These are phyloP conservation scores for Stenolophus ochropezus DNA, from an alignment of 2,888 invertebrate genomes.

Conservation along the genomic window DNA sequence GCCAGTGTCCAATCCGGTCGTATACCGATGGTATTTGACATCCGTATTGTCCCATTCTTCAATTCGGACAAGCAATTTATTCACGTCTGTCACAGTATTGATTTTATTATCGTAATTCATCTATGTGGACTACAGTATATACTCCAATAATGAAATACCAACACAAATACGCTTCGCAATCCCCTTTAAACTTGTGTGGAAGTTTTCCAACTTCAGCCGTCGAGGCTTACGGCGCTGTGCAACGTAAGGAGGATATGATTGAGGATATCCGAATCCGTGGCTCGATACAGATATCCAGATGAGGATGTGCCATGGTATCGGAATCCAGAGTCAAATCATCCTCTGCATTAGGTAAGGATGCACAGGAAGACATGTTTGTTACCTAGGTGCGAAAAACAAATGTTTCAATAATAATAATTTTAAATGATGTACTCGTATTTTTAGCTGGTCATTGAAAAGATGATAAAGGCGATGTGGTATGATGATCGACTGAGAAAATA, in stretches of 20 bases:
- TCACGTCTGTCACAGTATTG: slow-evolving; percentile 38
- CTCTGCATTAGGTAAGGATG: too few relatives aligned
- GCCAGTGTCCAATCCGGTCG: too few relatives aligned
- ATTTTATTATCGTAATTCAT: slow-evolving; percentile 36
- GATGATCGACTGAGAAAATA: too few relatives aligned
- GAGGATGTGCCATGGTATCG: neutral
- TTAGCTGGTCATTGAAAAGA: too few relatives aligned
- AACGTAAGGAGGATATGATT: slow-evolving; percentile 28
- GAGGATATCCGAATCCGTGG: slow-evolving; percentile 21
- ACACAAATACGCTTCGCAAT: slow-evolving; percentile 4
- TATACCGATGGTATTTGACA: neutral
- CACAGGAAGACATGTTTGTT: too few relatives aligned
- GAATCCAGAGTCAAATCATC: too few relatives aligned
- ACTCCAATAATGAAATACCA: slow-evolving; percentile 15
- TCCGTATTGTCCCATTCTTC: neutral
- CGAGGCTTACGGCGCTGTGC: neutral
- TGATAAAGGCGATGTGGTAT: too few relatives aligned
- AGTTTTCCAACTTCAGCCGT: slow-evolving; percentile 25
- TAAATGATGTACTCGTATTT: too few relatives aligned
- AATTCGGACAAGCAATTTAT: slow-evolving; percentile 1
- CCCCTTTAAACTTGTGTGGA: slow-evolving; percentile 33
- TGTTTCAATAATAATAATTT: too few relatives aligned
- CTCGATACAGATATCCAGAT: slow-evolving; percentile 8
- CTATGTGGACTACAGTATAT: neutral
- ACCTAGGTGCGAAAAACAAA: too few relatives aligned